Conservation (phyloP, 2,888 invertebrate species). For the Drosophila emarginata region DNA sequence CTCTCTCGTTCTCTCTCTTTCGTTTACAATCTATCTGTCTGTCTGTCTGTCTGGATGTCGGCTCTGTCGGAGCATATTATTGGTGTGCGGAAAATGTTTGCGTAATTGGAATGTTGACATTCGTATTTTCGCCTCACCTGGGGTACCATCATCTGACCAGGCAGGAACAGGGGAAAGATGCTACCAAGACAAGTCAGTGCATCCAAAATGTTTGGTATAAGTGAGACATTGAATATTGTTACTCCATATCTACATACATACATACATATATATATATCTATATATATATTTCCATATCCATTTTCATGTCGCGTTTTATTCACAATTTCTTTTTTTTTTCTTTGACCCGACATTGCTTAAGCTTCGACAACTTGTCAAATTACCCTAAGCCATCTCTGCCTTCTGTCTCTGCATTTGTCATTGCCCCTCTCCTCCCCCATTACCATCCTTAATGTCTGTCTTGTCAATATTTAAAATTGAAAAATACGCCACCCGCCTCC, state of each 20-base stretch:
- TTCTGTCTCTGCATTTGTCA: neutral
- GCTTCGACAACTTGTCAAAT: constrained; percentile 76
- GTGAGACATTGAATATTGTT: constrained; percentile 30
- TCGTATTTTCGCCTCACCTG: constrained; percentile 68
- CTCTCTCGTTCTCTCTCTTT: constrained; percentile 10
- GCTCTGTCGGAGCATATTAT: constrained; percentile 76
- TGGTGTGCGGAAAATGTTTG: constrained; percentile 80
- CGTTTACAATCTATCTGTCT: neutral
- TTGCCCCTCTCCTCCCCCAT: neutral
- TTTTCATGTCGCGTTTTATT: neutral
- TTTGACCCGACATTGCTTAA: constrained; percentile 62
- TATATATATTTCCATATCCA: constrained; percentile 27
- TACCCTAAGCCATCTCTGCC: constrained; percentile 67
- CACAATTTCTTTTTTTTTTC: too few species aligned
- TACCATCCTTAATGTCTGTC: constrained; percentile 3
- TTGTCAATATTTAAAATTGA: constrained; percentile 68
- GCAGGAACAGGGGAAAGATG: neutral
- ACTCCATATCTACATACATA: neutral
- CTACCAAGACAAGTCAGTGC: neutral
- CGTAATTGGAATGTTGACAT: constrained; percentile 80
- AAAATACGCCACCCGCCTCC: constrained; percentile 51
- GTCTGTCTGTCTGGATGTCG: constrained; percentile 26
- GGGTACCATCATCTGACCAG: constrained; percentile 15
- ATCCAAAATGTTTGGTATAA: constrained; percentile 20
- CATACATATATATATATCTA: too few species aligned